Base-by-base conservation (phyloP, 2,888 invertebrate genomes). In the Rhogogaster chlorosoma region DNA sequence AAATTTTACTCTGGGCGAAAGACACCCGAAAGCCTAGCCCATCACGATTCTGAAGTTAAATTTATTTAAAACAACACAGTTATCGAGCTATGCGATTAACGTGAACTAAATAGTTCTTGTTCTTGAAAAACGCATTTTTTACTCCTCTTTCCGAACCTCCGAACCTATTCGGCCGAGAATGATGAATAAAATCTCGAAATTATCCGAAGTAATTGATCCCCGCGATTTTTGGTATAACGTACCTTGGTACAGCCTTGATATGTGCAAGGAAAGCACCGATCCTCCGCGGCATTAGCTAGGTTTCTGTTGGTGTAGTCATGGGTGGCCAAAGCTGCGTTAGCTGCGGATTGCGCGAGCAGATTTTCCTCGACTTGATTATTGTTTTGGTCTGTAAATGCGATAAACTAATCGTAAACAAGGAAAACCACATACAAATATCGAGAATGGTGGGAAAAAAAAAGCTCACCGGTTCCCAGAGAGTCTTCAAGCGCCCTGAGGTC, bases 291-390 rank as follows among this genome's bases (percentile, higher is more conserved):
- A 26, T 91, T 92, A 26, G 89, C 89, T 61, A 92, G 88, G 85
- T 88, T 93, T 84, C 93, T 92, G 88, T 90, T 92, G 18, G 93
- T 93, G 85, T 94, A 94, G 86, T 94, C 94, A 88, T 94, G 94
- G 12, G 93, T 93, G 42, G 93, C 93, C 77, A 94, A 87, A 84
- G 93, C 93, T 45, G 90, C 92, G 84, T 91, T 91, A 87, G 93
- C 93, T 89, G 90, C 89, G 80, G 90, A 89, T 32, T 88, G 85
- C 75, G 90, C 87, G 75, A 92, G 85, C 18, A 89, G 61, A 82
- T 88, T 90, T 84, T 91, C 90, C 67, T 91, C 90, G 85, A 92
- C 75, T 85, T 89, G 90, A 87, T 93, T 93, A 85, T 93, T 93
- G 87, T 92, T 93, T 84, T 91, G 70, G 36, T 85, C 85, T 83